Conservation (phyloP, 2,888 invertebrate species). For the Eucera pruinosa region DNA sequence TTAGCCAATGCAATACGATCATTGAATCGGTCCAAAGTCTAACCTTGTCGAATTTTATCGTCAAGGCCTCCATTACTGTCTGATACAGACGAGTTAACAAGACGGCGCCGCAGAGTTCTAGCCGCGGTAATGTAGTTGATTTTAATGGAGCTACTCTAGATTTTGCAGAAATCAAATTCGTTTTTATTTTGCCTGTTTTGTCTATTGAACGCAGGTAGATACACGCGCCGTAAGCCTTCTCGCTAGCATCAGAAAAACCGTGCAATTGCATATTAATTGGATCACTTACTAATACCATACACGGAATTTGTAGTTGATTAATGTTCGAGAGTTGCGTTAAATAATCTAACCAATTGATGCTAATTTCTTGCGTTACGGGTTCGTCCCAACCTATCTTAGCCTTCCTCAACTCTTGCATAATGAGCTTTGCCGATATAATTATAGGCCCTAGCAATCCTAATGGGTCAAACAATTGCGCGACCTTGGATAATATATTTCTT, state of each 20-base stretch:
- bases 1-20: background rate
- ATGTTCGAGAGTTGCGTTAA: background rate
- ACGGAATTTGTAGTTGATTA: background rate
- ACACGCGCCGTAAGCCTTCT: slow-evolving; percentile 12
- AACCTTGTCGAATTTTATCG: background rate
- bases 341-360: background rate
- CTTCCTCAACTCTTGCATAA: slow-evolving; percentile 17
- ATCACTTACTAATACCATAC: background rate
- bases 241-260: background rate
- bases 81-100: no score
- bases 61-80: no score
- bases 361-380: background rate
- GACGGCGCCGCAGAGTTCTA: slow-evolving; percentile 25
- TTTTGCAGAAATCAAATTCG: background rate
- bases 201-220: slow-evolving; percentile 6
- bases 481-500: no score
- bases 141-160: slow-evolving; percentile 26
- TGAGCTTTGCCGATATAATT: slow-evolving; percentile 8
- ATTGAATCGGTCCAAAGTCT: background rate
- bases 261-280: background rate
- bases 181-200: background rate
- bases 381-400: slow-evolving; percentile 11
- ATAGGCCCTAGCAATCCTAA: slow-evolving; percentile 26
- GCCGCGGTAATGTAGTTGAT: no score
- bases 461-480: no score